Conservation (phyloP, 2,888 invertebrate species). For the Poecilobothrus nobilitatus region DNA sequence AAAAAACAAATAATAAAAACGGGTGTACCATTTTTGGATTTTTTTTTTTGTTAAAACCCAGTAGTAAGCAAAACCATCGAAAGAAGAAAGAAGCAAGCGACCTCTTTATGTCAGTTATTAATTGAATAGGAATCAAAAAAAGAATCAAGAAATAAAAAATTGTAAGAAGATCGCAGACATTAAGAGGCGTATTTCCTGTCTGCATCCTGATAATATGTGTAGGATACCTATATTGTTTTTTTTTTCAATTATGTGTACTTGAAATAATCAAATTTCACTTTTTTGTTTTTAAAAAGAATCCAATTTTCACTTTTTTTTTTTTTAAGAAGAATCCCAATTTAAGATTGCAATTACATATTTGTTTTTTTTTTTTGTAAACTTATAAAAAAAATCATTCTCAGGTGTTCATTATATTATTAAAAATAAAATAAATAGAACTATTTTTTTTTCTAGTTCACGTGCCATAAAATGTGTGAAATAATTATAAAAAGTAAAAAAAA, state of each 20-base stretch:
- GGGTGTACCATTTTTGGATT: too few relatives aligned
- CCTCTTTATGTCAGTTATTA: background rate
- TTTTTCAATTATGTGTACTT: background rate
- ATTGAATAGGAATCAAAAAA: background rate
- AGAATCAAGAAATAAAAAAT: background rate
- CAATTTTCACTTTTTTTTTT: too few relatives aligned
- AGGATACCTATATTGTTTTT: background rate
- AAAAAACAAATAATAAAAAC: too few relatives aligned
- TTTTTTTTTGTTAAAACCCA: too few relatives aligned
- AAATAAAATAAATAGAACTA: too few relatives aligned
- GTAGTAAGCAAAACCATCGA: too few relatives aligned
- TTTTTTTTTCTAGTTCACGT: constrained; percentile 9
- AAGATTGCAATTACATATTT: background rate
- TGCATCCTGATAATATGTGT: background rate
- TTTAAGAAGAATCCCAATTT: too few relatives aligned
- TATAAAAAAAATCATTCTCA: too few relatives aligned
- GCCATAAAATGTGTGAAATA: background rate
- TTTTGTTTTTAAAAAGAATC: background rate
- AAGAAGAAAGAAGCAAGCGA: background rate
- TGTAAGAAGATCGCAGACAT: background rate
- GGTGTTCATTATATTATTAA: too few relatives aligned
- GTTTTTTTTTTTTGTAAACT: background rate
- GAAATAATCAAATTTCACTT: background rate
- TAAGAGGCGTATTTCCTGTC: constrained; percentile 6
- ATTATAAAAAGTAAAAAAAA: too few relatives aligned